Evolutionary conservation across 2,888 invertebrate species (phyloP).

Genomic region (Mamestra brassicae): DNA sequence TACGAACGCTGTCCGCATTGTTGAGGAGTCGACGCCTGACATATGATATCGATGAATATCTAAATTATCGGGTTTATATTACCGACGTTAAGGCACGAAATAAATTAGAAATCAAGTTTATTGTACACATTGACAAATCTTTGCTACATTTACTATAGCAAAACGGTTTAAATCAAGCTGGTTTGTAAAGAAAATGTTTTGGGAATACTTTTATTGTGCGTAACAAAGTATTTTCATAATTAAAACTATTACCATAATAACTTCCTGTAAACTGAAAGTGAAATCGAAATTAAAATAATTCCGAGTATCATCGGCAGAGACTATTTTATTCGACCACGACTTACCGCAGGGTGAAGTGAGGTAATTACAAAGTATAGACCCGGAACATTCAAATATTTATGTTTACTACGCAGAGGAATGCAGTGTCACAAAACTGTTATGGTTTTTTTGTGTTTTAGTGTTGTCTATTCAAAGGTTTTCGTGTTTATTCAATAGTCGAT

Average conservation of each 20-base stretch:
- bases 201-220: too few species aligned
- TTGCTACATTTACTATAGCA: background rate
- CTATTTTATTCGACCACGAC: constrained; percentile 49
- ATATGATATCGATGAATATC: constrained; percentile 57
- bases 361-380: constrained; percentile 33
- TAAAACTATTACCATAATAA: constrained; percentile 34
- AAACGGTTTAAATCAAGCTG: background rate
- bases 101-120: background rate
- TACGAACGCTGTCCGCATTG: constrained; percentile 80
- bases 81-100: background rate
- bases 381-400: constrained; percentile 13
- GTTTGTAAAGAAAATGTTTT: background rate
- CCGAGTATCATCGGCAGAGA: constrained; percentile 31
- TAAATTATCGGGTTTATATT: constrained; percentile 36
- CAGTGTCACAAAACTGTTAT: constrained; percentile 1
- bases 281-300: constrained; percentile 41
- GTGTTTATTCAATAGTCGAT: background rate
- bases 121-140: background rate
- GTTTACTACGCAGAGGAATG: constrained; percentile 18
- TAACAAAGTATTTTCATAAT: constrained; percentile 20
- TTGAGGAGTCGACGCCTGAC: constrained; percentile 73
- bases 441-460: constrained; percentile 15
- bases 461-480: background rate
- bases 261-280: constrained; percentile 40
- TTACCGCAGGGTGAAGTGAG: constrained; percentile 41